Conservation (phyloP, 2,888 invertebrate species). For the Phlogophora meticulosa region DNA sequence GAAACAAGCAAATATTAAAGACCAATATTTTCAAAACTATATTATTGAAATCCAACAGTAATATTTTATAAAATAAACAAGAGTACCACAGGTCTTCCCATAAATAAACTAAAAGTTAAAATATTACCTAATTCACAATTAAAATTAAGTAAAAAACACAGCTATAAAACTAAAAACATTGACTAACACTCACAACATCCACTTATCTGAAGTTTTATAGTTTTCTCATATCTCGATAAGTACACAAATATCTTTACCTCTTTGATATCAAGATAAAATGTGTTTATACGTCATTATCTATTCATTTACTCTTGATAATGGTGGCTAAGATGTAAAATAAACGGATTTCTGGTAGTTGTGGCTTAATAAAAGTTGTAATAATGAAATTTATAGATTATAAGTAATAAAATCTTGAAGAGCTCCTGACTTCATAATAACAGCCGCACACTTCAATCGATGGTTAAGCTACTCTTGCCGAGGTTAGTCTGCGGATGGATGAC, state of each 20-base stretch:
- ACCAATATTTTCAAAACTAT: too few relatives aligned
- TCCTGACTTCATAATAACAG: too few relatives aligned
- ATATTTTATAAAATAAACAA: neutral
- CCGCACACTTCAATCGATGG: too few relatives aligned
- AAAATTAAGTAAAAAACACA: constrained; percentile 45
- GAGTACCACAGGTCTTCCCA: neutral
- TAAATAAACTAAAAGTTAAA: too few relatives aligned
- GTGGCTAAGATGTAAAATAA: neutral
- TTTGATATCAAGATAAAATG: constrained; percentile 33
- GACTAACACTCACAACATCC: constrained; percentile 24
- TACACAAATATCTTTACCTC: constrained; percentile 35
- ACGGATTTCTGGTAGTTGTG: neutral
- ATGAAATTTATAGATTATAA: neutral
- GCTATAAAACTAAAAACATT: constrained; percentile 37
- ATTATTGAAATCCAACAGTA: neutral
- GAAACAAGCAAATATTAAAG: neutral
- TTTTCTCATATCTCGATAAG: constrained; percentile 14
- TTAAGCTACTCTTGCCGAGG: too few relatives aligned
- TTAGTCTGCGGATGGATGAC: too few relatives aligned
- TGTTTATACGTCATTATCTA: constrained; percentile 18
- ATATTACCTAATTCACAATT: constrained; percentile 16
- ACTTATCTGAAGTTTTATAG: constrained; percentile 36
- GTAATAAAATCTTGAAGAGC: too few relatives aligned
- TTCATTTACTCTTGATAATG: constrained; percentile 2
- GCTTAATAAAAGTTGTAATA: too few relatives aligned